Base-by-base conservation (phyloP, 2,113 vertebrate genomes). In the Neolamprologus toae region DNA sequence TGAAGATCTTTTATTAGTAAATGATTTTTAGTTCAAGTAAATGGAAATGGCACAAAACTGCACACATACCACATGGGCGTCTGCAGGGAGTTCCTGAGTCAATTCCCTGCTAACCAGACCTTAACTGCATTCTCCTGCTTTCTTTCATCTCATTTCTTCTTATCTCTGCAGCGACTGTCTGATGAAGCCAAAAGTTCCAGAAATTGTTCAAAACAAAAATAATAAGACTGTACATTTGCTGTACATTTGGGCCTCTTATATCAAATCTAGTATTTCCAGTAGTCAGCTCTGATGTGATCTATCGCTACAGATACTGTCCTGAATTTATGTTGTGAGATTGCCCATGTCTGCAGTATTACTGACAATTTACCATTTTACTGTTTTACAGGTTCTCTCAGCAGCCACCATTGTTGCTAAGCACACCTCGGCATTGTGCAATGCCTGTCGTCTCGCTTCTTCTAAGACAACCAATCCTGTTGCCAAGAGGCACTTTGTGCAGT, bases 401-500 rank as follows among this genome's bases (percentile, higher is more conserved):
- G 99, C 98, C 93, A 99, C 99, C 0, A 99, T 99, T 2, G 99
- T 99, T 73, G 99, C 99, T 82, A 99, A 99, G 82, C 99, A 99
- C 92, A 99, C 99, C 1, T 99, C 98, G 0, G 98, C 99, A 3
- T 93, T 99, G 90, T 99, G 99, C 96, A 99, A 99, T 0, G 98
- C 98, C 35, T 99, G 99, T 82, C 99, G 99, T 8, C 97, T 99
- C 2, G 99, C 99, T 6, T 99, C 99, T 0, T 99, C 98, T 33
- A 99, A 97, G 95, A 98, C 99, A 0, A 97, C 97, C 87, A 99
- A 99, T 92, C 99, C 99, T 0, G 97, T 98, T 6, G 98, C 99
- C 93, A 99, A 99, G 96, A 97, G 99, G 90, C 99, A 99, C 93
- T 99, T 99, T 8, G 99, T 99, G 82, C 99, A 99, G 91, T 99